A percentile compares a stretch with the other conserved stretches of the same genome.
phyloP scores from a whole-genome alignment of 2,888 invertebrate species.

The Cepaea hortensis region DNA sequence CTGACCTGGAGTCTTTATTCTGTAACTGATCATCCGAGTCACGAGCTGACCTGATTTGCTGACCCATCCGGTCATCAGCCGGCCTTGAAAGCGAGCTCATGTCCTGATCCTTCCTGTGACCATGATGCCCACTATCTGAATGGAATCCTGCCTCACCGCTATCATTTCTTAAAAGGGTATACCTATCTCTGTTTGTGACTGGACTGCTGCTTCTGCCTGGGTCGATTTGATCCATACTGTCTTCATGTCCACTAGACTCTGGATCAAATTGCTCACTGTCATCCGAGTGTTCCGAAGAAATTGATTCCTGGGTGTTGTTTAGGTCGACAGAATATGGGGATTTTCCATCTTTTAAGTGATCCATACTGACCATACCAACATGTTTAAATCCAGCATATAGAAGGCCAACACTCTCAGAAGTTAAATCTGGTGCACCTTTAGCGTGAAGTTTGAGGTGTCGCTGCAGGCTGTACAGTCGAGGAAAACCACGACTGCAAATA shows the following conservation, averaged over 20 bases:
- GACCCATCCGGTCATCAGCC: neutral
- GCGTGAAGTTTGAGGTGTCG: conserved; percentile 44
- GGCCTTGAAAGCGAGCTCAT: neutral
- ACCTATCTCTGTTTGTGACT: neutral
- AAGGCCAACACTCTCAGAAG: neutral
- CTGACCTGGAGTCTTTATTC: neutral
- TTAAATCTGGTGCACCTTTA: conserved; percentile 10
- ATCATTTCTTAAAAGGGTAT: neutral
- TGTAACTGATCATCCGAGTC: neutral
- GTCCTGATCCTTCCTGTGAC: neutral
- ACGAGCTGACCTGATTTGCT: conserved; percentile 15
- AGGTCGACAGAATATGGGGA: neutral
- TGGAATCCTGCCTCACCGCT: neutral
- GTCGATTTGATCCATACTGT: neutral
- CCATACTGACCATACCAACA: conserved; percentile 6
- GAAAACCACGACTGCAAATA: conserved; percentile 46
- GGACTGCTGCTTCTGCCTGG: neutral
- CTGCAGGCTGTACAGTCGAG: conserved; percentile 47
- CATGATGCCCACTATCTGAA: neutral
- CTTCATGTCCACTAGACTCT: neutral
- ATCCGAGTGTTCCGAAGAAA: conserved; percentile 39
- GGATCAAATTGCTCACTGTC: conserved; percentile 34
- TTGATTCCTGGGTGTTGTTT: conserved; percentile 3
- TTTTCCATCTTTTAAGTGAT: neutral
- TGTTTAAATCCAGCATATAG: conserved; percentile 29